Percentiles rank a stretch among this genome's conserved stretches.
These are phyloP conservation scores for Sebastes matsubarae DNA, from an alignment of 2,797 vertebrate genomes.

Conservation along the genomic window DNA sequence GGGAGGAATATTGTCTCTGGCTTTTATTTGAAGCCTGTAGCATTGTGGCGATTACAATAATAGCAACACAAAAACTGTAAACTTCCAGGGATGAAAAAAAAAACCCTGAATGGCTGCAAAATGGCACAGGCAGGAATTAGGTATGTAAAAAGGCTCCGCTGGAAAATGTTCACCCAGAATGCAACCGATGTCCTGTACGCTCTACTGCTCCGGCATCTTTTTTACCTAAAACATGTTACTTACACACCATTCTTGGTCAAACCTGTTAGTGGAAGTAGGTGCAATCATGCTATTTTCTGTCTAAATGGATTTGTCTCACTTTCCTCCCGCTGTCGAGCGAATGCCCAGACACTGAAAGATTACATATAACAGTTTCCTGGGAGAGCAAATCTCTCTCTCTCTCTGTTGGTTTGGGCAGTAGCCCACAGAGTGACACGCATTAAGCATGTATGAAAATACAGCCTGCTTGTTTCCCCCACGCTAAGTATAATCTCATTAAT, in stretches of 20 bases:
- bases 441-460: constrained; percentile 60
- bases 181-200: not conserved
- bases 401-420: constrained; percentile 34
- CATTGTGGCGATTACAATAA: constrained; percentile 70
- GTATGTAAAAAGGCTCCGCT: constrained; percentile 14
- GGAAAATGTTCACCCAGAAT: not conserved
- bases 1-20: constrained; percentile 74
- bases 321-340: constrained; percentile 7
- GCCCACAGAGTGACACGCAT: constrained; percentile 36
- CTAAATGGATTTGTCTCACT: constrained; percentile 49
- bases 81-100: constrained; percentile 47
- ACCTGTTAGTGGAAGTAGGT: constrained; percentile 7
- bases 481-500: constrained; percentile 69
- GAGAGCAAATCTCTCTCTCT: constrained; percentile 23
- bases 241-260: constrained; percentile 1
- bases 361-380: constrained; percentile 7
- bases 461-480: constrained; percentile 48
- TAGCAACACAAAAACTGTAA: constrained; percentile 67
- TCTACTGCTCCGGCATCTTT: not conserved
- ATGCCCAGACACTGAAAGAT: constrained; percentile 33
- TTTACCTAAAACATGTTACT: constrained; percentile 7
- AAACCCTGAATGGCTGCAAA: constrained; percentile 29
- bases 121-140: constrained; percentile 13
- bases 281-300: constrained; percentile 30
- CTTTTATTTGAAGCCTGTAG: constrained; percentile 75